A percentile compares a stretch with the other conserved stretches of the same genome.
Evolutionary conservation across 2,797 vertebrate genomes (phyloP).

Genomic region (Rhinoraja longicauda): DNA sequence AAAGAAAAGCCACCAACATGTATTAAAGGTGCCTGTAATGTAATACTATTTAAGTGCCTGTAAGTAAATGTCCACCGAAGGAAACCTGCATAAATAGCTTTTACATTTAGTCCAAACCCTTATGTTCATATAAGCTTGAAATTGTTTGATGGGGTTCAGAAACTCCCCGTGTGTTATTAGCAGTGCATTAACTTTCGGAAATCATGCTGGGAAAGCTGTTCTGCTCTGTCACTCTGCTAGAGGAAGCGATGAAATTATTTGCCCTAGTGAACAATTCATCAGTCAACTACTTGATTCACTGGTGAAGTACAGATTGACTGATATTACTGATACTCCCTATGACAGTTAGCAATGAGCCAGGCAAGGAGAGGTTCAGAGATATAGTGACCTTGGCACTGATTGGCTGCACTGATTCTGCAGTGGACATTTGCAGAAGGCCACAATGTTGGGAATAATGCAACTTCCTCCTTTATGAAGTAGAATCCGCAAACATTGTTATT

Average conservation of each 20-base stretch:
- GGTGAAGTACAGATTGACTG: neutral
- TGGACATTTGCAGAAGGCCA: neutral
- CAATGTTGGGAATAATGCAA: neutral
- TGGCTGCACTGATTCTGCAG: neutral
- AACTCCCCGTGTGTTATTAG: neutral
- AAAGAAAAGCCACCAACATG: no score
- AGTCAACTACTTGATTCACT: neutral
- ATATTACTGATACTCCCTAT: neutral
- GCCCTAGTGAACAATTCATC: slow-evolving; percentile 16
- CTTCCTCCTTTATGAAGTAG: neutral
- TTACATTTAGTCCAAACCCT: neutral
- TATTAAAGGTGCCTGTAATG: no score
- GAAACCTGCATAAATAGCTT: neutral
- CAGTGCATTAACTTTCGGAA: neutral
- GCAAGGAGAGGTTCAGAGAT: neutral
- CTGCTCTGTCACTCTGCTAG: neutral
- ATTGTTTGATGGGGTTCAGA: neutral
- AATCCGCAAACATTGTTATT: neutral
- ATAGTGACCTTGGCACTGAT: neutral
- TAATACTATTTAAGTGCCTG: no score
- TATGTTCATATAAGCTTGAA: neutral
- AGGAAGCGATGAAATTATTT: neutral
- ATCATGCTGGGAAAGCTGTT: neutral
- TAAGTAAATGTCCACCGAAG: no score
- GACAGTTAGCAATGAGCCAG: slow-evolving; percentile 1